Conservation (phyloP, 2,888 invertebrate species). For the Scaptomyza reducta region DNA sequence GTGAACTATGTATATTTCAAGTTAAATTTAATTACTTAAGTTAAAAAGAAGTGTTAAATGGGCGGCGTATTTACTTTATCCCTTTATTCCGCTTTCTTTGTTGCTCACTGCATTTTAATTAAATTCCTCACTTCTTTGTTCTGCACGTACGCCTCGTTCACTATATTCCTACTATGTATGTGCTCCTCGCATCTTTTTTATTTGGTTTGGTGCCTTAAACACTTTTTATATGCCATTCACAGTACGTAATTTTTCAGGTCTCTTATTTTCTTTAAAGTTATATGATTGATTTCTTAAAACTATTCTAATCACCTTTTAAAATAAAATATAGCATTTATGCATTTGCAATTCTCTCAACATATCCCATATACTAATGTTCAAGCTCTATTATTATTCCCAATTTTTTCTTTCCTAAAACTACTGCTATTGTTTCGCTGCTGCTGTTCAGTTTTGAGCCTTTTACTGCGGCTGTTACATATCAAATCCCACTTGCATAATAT, state of each 20-base stretch:
- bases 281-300: background rate
- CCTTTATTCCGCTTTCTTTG: background rate
- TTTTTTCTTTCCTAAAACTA: constrained; percentile 13
- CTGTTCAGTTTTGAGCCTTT: constrained; percentile 31
- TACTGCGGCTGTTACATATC: constrained; percentile 37
- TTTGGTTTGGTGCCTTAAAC: background rate
- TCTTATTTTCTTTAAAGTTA: too few species aligned
- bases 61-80: background rate
- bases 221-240: background rate
- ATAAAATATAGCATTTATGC: background rate
- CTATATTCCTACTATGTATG: background rate
- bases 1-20: background rate
- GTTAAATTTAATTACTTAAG: background rate
- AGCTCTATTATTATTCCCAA: background rate
- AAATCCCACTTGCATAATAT: constrained; percentile 73
- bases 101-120: constrained; percentile 7
- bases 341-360: background rate
- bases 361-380: constrained; percentile 15
- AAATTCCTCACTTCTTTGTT: constrained; percentile 5
- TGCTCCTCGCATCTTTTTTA: background rate
- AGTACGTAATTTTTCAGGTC: background rate
- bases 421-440: constrained; percentile 23
- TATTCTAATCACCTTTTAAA: background rate
- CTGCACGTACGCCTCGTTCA: background rate
- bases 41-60: background rate